Percentiles rank a stretch among this genome's conserved stretches.
These are phyloP conservation scores for Iphiclides podalirius DNA, from an alignment of 2,888 invertebrate species.

Conservation along the genomic window DNA sequence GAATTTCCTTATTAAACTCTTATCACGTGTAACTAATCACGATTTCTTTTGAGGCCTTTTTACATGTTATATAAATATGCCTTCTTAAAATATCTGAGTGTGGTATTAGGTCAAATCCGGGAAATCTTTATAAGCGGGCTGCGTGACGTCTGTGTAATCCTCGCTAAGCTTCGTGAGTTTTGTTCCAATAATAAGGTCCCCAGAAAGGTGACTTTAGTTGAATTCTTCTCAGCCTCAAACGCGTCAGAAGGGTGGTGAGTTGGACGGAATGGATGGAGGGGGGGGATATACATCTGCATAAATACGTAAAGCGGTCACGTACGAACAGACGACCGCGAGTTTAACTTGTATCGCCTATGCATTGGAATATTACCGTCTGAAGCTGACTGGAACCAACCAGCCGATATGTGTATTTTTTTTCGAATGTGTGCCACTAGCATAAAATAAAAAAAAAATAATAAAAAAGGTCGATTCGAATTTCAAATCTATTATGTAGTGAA, in stretches of 20 bases:
- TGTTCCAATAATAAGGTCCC: slow-evolving; percentile 50
- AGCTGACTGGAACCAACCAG: slow-evolving; percentile 4
- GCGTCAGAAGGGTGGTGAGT: no score
- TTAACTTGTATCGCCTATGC: slow-evolving; percentile 61
- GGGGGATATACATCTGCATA: slow-evolving; percentile 62
- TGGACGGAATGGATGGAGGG: slow-evolving; percentile 33
- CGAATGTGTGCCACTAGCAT: no score
- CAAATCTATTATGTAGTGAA: no score
- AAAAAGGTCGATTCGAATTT: not conserved
- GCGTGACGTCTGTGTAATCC: slow-evolving; percentile 43
- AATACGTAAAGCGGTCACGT: slow-evolving; percentile 74
- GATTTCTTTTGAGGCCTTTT: no score
- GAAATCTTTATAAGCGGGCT: slow-evolving; percentile 48
- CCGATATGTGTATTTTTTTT: no score
- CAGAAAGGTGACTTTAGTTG: slow-evolving; percentile 50
- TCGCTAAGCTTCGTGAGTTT: slow-evolving; percentile 43
- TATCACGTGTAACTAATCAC: no score
- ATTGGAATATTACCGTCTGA: slow-evolving; percentile 28
- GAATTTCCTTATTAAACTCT: no score
- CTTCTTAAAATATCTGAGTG: no score
- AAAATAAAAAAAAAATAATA: not conserved
- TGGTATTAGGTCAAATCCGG: slow-evolving; percentile 30
- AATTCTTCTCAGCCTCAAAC: slow-evolving; percentile 51
- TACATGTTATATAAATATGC: no score
- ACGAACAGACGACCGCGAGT: slow-evolving; percentile 50